Conservation (phyloP, 2,888 invertebrate species). For the Sabellastarte sp. region DNA sequence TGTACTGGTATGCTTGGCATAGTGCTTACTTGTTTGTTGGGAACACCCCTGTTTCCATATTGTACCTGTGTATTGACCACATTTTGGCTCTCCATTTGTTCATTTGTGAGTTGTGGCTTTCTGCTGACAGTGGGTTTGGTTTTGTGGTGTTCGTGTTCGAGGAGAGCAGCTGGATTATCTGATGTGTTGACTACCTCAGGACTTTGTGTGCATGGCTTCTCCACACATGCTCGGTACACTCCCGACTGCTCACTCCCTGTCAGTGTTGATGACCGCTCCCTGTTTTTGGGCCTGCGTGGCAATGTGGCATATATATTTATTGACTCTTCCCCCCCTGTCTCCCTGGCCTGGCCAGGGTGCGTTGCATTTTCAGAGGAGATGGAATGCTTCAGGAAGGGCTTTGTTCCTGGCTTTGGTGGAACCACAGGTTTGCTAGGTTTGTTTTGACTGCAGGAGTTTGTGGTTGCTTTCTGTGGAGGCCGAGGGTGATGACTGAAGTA, state of each 20-base stretch:
- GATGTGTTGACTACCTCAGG: no score
- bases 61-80: no score
- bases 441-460: no score
- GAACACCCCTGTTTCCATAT: no score
- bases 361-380: not conserved
- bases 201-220: no score
- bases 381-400: not conserved
- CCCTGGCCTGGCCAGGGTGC: not conserved
- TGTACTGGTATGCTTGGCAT: no score
- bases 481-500: slow-evolving; percentile 2
- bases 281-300: not conserved
- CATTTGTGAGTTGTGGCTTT: no score
- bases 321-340: not conserved
- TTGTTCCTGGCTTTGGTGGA: not conserved
- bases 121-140: no score
- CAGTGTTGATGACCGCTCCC: not conserved
- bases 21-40: no score
- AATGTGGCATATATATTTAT: slow-evolving; percentile 1
- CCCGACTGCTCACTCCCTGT: not conserved
- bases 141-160: no score
- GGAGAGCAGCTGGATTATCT: no score
- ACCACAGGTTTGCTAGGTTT: not conserved
- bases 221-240: not conserved
- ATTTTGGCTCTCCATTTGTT: no score
- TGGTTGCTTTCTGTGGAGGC: not conserved